A percentile compares a stretch with the other conserved stretches of the same genome.
Conservation (phyloP, 1,140 invertebrate species). For the Formica exsecta region DNA sequence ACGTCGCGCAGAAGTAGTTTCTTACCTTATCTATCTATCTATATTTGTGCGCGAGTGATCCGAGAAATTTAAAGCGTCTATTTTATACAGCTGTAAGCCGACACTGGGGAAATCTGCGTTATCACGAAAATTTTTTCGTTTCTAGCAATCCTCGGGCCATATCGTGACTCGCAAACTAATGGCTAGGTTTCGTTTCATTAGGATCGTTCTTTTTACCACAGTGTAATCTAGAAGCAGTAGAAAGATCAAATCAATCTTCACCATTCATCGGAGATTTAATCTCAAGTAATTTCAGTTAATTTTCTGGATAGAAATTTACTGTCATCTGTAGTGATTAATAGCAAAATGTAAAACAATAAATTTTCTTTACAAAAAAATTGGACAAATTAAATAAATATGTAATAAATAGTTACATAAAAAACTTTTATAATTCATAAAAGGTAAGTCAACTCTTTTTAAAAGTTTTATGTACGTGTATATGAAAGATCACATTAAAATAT, state of each 20-base stretch:
- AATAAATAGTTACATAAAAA: not conserved
- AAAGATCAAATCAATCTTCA: not conserved
- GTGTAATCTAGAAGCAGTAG: not conserved
- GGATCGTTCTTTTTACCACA: not conserved
- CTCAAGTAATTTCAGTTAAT: not conserved
- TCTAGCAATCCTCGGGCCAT: not conserved
- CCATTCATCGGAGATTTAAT: not conserved
- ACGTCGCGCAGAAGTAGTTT: not conserved
- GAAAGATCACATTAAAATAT: not conserved
- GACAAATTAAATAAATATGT: no score
- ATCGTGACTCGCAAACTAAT: not conserved
- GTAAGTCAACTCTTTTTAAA: not conserved
- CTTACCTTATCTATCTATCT: no score
- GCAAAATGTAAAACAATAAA: not conserved
- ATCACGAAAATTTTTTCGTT: not conserved
- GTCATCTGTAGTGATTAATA: no score
- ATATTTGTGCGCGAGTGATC: not conserved
- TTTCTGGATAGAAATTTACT: not conserved
- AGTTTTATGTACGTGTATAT: not conserved
- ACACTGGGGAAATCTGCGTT: not conserved
- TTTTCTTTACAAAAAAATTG: not conserved
- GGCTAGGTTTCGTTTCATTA: not conserved
- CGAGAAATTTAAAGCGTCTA: not conserved
- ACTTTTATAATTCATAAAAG: not conserved
- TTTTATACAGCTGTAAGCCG: not conserved